Conservation (phyloP, 2,888 invertebrate genomes). For the Kuschelorhynchus macadamiae region DNA sequence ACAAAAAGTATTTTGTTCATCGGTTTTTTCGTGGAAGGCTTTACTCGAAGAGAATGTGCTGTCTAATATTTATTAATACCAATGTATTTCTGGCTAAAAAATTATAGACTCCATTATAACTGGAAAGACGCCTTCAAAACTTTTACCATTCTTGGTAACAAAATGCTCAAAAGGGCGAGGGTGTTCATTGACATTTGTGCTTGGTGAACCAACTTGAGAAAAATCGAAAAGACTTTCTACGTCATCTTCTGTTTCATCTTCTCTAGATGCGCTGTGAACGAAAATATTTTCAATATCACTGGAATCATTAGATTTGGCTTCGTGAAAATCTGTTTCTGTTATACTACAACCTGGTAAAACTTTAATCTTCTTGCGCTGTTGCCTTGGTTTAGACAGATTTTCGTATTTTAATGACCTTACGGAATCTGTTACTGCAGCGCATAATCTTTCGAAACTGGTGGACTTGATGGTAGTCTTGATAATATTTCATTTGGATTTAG, state of each 20-base stretch:
- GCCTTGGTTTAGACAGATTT: conserved; percentile 23
- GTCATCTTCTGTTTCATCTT: no score
- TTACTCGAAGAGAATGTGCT: conserved; percentile 31
- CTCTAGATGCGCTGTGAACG: no score
- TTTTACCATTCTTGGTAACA: conserved; percentile 42
- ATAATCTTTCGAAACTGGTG: conserved; percentile 32
- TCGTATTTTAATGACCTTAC: no score
- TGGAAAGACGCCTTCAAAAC: conserved; percentile 36
- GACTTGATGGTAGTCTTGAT: conserved; percentile 35
- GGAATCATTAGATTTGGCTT: conserved; percentile 43
- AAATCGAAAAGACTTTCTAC: conserved; percentile 38
- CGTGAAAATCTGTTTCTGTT: conserved; percentile 41
- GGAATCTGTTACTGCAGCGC: no score
- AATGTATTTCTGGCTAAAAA: conserved; percentile 39
- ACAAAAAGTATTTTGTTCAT: conserved; percentile 31
- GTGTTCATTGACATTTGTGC: no score
- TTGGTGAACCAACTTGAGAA: neutral
- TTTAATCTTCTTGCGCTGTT: conserved; percentile 40
- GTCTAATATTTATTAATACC: conserved; percentile 37
- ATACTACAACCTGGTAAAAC: conserved; percentile 41
- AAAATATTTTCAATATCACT: no score
- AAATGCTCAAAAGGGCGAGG: conserved; percentile 27
- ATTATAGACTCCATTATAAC: conserved; percentile 36
- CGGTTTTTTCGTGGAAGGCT: conserved; percentile 17
- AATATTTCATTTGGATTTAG: neutral